Conservation (phyloP, 1,140 invertebrate genomes). For the Trialeurodes vaporariorum region DNA sequence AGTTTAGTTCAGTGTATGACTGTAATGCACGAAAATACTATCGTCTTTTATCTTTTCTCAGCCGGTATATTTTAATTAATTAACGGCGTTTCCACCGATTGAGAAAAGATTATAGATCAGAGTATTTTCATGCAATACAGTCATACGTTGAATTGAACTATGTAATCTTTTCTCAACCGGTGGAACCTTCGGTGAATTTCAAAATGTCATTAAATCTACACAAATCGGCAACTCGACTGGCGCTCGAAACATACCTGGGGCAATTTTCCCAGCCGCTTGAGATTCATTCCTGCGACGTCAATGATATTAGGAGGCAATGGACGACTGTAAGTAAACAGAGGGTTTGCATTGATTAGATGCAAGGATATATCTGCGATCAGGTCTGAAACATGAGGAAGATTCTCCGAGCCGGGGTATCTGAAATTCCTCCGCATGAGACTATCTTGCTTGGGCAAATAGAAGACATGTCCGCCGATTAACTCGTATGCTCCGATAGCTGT, state of each 20-base stretch:
- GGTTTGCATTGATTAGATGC: slow-evolving; percentile 34
- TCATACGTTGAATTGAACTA: too few relatives aligned
- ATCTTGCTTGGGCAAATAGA: slow-evolving; percentile 20
- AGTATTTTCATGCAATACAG: too few relatives aligned
- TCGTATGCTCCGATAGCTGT: slow-evolving; percentile 7
- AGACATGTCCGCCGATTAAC: not conserved
- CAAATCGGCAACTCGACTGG: too few relatives aligned
- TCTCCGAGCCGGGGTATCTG: slow-evolving; percentile 21
- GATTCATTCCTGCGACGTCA: slow-evolving; percentile 36
- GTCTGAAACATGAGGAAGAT: slow-evolving; percentile 32
- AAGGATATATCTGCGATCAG: slow-evolving; percentile 33
- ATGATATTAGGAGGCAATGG: slow-evolving; percentile 32
- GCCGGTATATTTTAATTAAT: too few relatives aligned
- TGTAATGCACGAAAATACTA: too few relatives aligned
- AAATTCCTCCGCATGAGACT: slow-evolving; percentile 14
- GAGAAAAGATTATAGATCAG: too few relatives aligned
- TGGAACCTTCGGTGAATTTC: too few relatives aligned
- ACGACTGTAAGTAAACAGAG: slow-evolving; percentile 27
- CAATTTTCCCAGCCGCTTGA: slow-evolving; percentile 39
- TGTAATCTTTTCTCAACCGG: too few relatives aligned
- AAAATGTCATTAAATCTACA: too few relatives aligned
- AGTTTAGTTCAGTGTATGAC: too few relatives aligned
- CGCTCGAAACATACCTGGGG: slow-evolving; percentile 37
- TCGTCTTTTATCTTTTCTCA: too few relatives aligned
- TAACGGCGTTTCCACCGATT: too few relatives aligned